Evolutionary conservation across 2,113 vertebrate genomes (phyloP).

Genomic region (Sinosuthora webbiana): DNA sequence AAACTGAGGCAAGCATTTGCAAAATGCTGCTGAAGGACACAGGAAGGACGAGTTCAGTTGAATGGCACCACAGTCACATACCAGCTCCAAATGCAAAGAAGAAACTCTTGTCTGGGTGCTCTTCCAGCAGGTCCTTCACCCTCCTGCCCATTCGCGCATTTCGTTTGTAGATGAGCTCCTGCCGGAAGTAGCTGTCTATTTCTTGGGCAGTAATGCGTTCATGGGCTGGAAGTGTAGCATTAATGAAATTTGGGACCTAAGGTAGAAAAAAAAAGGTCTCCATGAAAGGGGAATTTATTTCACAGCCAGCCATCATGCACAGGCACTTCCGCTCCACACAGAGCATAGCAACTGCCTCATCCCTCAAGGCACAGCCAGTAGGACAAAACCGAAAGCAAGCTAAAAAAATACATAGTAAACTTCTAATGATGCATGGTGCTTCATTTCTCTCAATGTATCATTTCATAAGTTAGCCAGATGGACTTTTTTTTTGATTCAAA

Average conservation of each 20-base stretch:
- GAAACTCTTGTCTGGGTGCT: slow-evolving; percentile 85
- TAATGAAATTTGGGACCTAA: slow-evolving; percentile 87
- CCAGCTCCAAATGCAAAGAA: slow-evolving; percentile 93
- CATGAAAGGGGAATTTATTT: neutral
- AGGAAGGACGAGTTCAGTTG: neutral
- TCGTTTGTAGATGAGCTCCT: slow-evolving; percentile 88
- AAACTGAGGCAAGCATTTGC: neutral
- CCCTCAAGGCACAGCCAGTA: neutral
- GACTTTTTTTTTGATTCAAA: neutral
- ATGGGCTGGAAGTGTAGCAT: slow-evolving; percentile 80
- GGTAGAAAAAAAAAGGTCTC: neutral
- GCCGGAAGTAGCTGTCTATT: slow-evolving; percentile 87
- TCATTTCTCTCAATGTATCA: neutral
- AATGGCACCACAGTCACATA: slow-evolving; percentile 52
- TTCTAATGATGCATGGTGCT: neutral
- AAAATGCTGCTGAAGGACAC: neutral
- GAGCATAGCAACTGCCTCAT: neutral
- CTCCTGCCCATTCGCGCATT: slow-evolving; percentile 85
- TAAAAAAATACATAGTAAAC: neutral
- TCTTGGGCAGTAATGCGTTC: slow-evolving; percentile 85
- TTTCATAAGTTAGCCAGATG: neutral
- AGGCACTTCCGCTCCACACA: neutral
- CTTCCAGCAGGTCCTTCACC: slow-evolving; percentile 81
- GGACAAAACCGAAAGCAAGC: neutral
- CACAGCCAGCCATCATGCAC: neutral